Evolutionary conservation across 2,113 vertebrate species (phyloP).

Genomic region (Pseudorasbora parva): DNA sequence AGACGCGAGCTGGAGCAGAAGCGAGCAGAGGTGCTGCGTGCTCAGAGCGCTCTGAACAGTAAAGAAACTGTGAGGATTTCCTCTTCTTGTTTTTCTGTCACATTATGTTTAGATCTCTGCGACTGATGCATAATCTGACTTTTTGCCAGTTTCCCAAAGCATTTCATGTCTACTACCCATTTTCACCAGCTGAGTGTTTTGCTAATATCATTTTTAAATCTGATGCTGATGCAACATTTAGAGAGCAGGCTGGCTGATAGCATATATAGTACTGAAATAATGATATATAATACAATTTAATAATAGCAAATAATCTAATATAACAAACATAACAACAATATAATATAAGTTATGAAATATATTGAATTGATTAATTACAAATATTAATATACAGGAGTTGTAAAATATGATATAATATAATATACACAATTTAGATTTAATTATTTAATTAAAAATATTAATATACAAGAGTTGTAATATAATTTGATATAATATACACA

Average conservation of each 20-base stretch:
- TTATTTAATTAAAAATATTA: too few species aligned
- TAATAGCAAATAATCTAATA: neutral
- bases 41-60: conserved; percentile 65
- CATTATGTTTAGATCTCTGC: neutral
- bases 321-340: too few species aligned
- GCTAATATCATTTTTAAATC: neutral
- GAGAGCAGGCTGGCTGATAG: neutral
- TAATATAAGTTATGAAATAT: too few species aligned
- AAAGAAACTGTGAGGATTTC: conserved; percentile 65
- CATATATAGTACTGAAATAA: neutral
- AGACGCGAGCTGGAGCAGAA: conserved; percentile 70
- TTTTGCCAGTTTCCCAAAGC: neutral
- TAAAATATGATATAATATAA: neutral
- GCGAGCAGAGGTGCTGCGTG: conserved; percentile 57
- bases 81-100: neutral
- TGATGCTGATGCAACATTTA: neutral
- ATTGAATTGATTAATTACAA: too few species aligned
- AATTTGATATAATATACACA: neutral
- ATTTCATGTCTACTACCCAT: neutral
- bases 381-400: neutral
- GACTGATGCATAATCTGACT: neutral
- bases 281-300: neutral
- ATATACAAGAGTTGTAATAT: neutral
- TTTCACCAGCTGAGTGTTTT: too few species aligned
- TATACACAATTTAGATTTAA: too few species aligned